These are phyloP conservation scores for Setipinna tenuifilis DNA, from an alignment of 2,797 vertebrate genomes.

Conservation along the genomic window DNA sequence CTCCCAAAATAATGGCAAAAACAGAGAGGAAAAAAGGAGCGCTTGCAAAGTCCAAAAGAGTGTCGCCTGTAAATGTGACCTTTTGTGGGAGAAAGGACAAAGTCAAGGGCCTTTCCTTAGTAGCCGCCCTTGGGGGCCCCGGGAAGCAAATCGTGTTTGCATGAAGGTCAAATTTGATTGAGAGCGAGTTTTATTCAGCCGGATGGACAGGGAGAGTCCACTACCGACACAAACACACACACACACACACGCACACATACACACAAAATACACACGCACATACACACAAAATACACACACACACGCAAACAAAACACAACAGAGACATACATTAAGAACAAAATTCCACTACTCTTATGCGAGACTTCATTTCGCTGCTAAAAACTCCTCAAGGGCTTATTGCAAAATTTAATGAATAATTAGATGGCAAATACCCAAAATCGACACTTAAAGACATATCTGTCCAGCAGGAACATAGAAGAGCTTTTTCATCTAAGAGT, in stretches of 20 bases:
- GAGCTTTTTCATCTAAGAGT: background rate
- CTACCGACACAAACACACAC: background rate
- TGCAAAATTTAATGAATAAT: background rate
- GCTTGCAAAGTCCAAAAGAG: background rate
- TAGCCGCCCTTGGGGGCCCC: background rate
- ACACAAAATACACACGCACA: background rate
- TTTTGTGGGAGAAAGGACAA: background rate
- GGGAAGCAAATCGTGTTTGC: background rate
- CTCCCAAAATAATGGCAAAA: background rate
- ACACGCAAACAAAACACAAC: too few relatives aligned
- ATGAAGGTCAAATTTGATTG: conserved; percentile 15
- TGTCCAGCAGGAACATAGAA: background rate
- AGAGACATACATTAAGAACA: background rate
- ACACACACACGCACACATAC: background rate
- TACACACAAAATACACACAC: background rate
- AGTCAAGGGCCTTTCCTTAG: background rate
- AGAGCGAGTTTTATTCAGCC: background rate
- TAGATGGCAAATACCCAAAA: background rate
- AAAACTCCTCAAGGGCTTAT: background rate
- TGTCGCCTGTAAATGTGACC: background rate
- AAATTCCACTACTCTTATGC: background rate
- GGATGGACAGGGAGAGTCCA: background rate
- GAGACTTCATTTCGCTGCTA: too few relatives aligned
- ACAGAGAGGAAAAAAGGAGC: background rate
- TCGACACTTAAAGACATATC: background rate